phyloP scores from a whole-genome alignment of 2,888 invertebrate genomes.

The Caradrina kadenii region DNA sequence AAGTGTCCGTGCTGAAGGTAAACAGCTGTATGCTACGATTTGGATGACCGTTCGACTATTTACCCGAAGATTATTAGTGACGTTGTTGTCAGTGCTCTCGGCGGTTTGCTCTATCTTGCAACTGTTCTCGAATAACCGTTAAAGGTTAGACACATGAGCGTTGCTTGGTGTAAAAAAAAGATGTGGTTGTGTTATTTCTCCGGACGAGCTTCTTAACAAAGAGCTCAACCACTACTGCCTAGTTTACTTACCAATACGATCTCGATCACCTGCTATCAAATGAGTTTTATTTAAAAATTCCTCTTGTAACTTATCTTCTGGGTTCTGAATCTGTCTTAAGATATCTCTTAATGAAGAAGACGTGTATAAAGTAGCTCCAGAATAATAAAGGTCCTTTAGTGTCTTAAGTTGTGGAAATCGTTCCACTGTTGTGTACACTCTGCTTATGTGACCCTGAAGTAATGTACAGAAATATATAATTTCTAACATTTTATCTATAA shows the following conservation, averaged over 20 bases:
- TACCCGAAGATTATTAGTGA: no score
- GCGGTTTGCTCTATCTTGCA: no score
- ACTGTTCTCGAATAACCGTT: no score
- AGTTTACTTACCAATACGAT: conserved; percentile 54
- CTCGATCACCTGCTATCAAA: conserved; percentile 26
- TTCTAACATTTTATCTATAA: neutral
- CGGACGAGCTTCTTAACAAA: neutral
- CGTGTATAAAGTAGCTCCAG: conserved; percentile 62
- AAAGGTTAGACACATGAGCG: no score
- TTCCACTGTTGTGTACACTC: conserved; percentile 72
- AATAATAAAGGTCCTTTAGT: conserved; percentile 64
- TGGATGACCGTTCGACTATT: no score
- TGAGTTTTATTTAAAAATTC: conserved; percentile 48
- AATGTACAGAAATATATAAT: neutral
- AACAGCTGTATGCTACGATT: no score
- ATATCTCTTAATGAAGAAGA: conserved; percentile 65
- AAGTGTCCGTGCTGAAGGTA: no score
- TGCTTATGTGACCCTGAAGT: conserved; percentile 75
- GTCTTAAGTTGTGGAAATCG: conserved; percentile 64
- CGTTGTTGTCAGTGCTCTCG: no score
- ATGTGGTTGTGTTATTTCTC: neutral
- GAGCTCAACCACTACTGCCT: neutral
- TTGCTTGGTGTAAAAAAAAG: no score
- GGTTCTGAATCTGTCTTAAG: conserved; percentile 53
- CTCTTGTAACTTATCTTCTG: conserved; percentile 47